These are phyloP conservation scores for Agrochola litura DNA, from an alignment of 2,888 invertebrate genomes.

Conservation along the genomic window DNA sequence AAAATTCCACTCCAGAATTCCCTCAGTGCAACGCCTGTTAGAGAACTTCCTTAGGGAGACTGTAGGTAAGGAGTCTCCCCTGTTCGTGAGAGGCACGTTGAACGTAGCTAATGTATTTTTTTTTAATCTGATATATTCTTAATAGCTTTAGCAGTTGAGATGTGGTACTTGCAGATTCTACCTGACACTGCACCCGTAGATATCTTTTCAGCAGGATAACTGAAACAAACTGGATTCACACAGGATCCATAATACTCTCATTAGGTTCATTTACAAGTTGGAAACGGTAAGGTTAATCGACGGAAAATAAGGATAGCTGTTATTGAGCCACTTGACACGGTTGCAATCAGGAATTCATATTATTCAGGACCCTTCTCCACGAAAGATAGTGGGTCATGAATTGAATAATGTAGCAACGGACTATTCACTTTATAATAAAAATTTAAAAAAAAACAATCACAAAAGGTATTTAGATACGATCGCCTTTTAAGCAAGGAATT, in stretches of 20 bases:
- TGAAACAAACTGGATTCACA: background rate
- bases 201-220: background rate
- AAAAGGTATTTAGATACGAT: too few relatives aligned
- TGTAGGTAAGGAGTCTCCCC: too few relatives aligned
- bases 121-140: too few relatives aligned
- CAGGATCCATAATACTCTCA: background rate
- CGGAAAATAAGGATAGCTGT: background rate
- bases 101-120: background rate
- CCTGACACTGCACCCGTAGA: background rate
- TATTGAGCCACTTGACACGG: background rate
- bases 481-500: too few relatives aligned
- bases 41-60: background rate
- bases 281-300: background rate
- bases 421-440: background rate
- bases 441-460: too few relatives aligned
- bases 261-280: background rate
- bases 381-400: background rate
- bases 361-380: background rate
- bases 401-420: conserved; percentile 1
- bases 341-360: conserved; percentile 13
- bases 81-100: background rate
- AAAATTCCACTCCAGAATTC: background rate
- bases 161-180: background rate
- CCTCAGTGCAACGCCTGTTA: background rate
- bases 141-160: too few relatives aligned